These are phyloP conservation scores for Alligator mississippiensis DNA, from an alignment of 2,113 vertebrate species.

Conservation along the genomic window DNA sequence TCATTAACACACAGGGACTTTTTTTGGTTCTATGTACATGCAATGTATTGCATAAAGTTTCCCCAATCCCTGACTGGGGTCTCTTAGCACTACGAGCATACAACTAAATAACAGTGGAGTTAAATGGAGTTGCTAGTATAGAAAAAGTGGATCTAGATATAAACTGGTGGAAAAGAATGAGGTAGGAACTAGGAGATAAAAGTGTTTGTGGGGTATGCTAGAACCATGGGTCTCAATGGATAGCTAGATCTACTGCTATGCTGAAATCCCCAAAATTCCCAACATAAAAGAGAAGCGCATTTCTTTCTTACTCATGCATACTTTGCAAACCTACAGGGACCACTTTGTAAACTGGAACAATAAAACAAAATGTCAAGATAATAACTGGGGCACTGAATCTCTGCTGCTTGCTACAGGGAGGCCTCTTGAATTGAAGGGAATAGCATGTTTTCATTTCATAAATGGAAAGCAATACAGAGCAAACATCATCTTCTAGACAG, in stretches of 20 bases:
- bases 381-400: constrained; percentile 33
- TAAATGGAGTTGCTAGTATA: neutral
- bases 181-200: neutral
- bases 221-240: neutral
- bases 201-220: neutral
- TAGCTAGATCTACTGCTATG: neutral
- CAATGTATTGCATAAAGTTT: neutral
- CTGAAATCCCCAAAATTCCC: neutral
- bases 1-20: neutral
- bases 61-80: neutral
- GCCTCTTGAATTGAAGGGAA: neutral
- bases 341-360: neutral
- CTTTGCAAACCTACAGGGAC: constrained; percentile 45
- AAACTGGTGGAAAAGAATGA: neutral
- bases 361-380: constrained; percentile 67
- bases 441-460: constrained; percentile 4
- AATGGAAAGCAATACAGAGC: neutral
- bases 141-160: neutral
- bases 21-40: neutral
- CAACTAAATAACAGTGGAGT: no score
- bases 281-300: constrained; percentile 2
- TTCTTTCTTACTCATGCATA: constrained; percentile 57
- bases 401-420: neutral
- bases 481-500: accelerated
- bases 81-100: neutral